Conservation (phyloP, 2,113 vertebrate genomes). For the Mormyrus iriodes region DNA sequence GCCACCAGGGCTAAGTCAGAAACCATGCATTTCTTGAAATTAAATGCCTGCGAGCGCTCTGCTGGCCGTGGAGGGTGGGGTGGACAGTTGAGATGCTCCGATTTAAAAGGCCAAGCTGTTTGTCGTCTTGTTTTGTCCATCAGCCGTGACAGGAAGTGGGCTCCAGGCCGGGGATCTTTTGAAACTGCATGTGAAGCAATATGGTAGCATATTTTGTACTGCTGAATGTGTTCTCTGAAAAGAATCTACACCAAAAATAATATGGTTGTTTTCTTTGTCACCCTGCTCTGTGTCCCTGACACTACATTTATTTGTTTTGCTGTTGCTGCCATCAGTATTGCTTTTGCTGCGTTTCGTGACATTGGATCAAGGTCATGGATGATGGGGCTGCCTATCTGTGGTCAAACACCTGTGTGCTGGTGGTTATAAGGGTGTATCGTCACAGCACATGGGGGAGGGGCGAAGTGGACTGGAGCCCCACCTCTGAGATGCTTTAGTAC, state of each 20-base stretch:
- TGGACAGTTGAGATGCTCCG: neutral
- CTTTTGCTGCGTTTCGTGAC: neutral
- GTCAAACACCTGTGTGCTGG: neutral
- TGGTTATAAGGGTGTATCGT: neutral
- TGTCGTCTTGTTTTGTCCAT: neutral
- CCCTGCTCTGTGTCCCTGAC: neutral
- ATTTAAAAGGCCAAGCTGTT: neutral
- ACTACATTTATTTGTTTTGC: neutral
- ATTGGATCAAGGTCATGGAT: neutral
- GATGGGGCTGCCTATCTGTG: neutral
- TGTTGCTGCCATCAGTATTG: neutral
- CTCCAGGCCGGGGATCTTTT: neutral
- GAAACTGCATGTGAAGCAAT: neutral
- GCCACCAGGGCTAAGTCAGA: neutral
- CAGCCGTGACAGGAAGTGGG: neutral
- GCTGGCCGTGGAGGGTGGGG: neutral
- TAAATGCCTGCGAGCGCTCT: neutral
- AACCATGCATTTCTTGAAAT: neutral
- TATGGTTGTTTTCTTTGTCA: neutral
- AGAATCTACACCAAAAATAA: slow-evolving; percentile 6
- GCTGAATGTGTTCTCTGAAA: neutral
- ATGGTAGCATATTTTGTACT: neutral
- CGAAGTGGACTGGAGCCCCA: neutral
- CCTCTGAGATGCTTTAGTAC: neutral
- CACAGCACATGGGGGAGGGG: neutral